Evolutionary conservation across 2,113 vertebrate species (phyloP), one percentile per base, ranked within the genome.

Genomic region (Anhinga anhinga): DNA sequence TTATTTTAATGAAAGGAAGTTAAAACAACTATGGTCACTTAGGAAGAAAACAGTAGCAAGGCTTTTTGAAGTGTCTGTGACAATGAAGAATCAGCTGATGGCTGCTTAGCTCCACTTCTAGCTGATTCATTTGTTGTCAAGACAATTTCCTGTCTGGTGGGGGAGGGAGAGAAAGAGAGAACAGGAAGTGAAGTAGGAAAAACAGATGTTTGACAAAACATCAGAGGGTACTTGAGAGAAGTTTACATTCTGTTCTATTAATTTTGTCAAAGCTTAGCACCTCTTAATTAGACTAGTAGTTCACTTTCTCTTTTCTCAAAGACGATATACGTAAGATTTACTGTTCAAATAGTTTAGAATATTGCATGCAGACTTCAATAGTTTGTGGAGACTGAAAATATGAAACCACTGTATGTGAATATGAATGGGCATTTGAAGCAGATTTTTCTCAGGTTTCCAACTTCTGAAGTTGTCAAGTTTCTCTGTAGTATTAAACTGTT

Each of bases 61-160:
- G 72, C 52, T 91, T 94, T 96, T 79, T 89, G 78, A 93, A 98
- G 91, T 86, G 47, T 72, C 92, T 87, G 52, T 95, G 93, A 67
- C 96, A 96, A 49, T 94, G 92, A 96, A 89, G 88, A 95, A 98
- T 98, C 96, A 97, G 98, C 98, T 98, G 96, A 97, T 97, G 74
- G 93, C 96, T 97, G 84, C 86, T 97, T 94, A 89, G 94, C 82
- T 97, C 96, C 88, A 97, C 97, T 98, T 98, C 95, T 97, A 98
- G 98, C 98, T 98, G 98, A 98, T 98, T 98, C 98, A 98, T 98
- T 98, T 98, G 97, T 98, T 98, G 98, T 98, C 97, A 98, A 92
- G 96, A 94, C 95, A 81, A 73, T 98, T 98, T 98, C 98, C 98
- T 98, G 98, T 97, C 90, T 93, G 69, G 14, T 96, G 97, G 98